Evolutionary conservation across 2,113 vertebrate species (phyloP).

Genomic region (Dicerorhinus sumatrensis): DNA sequence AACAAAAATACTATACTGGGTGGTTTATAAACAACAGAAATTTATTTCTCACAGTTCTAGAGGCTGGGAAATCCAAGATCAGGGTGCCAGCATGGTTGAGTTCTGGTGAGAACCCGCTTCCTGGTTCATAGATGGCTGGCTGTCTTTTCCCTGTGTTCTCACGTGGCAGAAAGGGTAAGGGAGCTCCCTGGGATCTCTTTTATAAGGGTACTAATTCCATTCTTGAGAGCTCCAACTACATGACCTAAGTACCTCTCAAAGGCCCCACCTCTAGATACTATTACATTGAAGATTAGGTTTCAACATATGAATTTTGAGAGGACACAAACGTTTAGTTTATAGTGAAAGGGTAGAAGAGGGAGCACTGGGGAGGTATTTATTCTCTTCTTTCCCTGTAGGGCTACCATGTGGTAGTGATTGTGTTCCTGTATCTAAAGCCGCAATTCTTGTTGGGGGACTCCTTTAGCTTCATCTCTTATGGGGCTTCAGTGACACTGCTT

Average conservation of each 20-base stretch:
- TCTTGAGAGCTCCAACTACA: not conserved
- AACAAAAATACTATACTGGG: not conserved
- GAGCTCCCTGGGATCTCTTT: not conserved
- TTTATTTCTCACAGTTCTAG: not conserved
- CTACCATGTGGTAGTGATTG: not conserved
- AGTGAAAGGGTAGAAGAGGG: not conserved
- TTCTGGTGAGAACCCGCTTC: not conserved
- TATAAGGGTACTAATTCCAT: not conserved
- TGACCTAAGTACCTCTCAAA: not conserved
- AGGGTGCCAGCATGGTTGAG: not conserved
- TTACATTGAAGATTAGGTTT: not conserved
- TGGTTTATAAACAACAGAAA: not conserved
- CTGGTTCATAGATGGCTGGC: not conserved
- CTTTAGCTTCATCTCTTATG: not conserved
- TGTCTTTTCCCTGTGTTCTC: not conserved
- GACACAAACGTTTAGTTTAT: not conserved
- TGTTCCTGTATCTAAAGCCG: not conserved
- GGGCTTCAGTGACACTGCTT: not conserved
- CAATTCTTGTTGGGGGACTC: not conserved
- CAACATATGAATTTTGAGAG: not conserved
- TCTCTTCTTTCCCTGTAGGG: not conserved
- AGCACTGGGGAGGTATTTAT: not conserved
- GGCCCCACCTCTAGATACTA: not conserved
- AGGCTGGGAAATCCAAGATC: not conserved
- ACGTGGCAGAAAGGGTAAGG: not conserved